These are phyloP conservation scores for Halcyon malimbica DNA, from an alignment of 2,113 vertebrate species.

Conservation along the genomic window DNA sequence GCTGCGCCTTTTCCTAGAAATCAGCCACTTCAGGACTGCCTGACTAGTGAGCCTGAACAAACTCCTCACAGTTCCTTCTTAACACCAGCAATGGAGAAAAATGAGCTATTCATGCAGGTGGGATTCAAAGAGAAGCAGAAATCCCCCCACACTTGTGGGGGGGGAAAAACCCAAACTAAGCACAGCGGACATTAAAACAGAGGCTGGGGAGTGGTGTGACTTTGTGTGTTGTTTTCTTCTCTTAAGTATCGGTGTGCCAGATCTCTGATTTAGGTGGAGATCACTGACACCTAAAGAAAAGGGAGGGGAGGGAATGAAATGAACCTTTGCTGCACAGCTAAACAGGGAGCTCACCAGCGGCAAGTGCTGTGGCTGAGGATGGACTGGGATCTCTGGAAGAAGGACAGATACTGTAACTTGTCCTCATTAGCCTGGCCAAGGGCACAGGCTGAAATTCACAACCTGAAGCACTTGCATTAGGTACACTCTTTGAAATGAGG, in stretches of 20 bases:
- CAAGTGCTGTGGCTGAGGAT: background rate
- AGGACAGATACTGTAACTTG: background rate
- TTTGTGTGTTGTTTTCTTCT: background rate
- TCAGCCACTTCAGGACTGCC: background rate
- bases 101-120: background rate
- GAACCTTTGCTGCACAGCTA: background rate
- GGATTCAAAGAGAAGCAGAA: background rate
- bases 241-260: background rate
- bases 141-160: background rate
- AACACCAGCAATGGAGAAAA: background rate
- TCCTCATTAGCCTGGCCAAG: background rate
- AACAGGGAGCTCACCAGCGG: background rate
- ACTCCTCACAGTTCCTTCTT: background rate
- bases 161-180: background rate
- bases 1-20: slow-evolving; percentile 28
- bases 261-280: background rate
- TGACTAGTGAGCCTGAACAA: background rate
- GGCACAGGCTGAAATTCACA: background rate
- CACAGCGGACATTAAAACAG: background rate
- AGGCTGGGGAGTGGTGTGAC: background rate
- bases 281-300: background rate
- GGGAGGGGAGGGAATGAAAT: background rate
- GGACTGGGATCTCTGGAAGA: background rate
- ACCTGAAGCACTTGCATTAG: background rate
- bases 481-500: background rate